A percentile compares a stretch with the other conserved stretches of the same genome.
Evolutionary conservation across 2,797 vertebrate species (phyloP).

Genomic region (Fratercula arctica): DNA sequence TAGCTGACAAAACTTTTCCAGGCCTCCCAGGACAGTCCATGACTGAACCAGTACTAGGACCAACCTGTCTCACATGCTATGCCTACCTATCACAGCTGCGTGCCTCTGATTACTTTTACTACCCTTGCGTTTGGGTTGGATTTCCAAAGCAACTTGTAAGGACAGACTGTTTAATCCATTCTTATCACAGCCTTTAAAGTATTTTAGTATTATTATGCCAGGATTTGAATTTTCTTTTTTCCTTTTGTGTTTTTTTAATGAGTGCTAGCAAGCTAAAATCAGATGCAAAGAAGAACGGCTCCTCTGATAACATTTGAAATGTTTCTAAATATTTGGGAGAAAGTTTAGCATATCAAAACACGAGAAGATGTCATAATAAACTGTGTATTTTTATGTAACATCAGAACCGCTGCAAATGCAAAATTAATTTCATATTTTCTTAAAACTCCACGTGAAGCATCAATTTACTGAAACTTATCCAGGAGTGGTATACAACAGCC

Average conservation of each 20-base stretch:
- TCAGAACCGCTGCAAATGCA: not conserved
- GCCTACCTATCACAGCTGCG: rapidly evolving
- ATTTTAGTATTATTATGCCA: not conserved
- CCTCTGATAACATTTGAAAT: not conserved
- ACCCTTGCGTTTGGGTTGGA: not conserved
- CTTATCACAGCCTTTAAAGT: not conserved
- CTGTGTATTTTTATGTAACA: not conserved
- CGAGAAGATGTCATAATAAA: not conserved
- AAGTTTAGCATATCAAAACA: not conserved
- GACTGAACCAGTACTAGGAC: not conserved
- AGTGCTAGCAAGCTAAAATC: not conserved
- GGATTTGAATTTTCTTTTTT: not conserved
- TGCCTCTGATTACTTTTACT: no score
- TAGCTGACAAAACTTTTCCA: not conserved
- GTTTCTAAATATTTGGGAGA: not conserved
- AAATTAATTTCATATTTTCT: not conserved
- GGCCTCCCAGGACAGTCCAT: not conserved
- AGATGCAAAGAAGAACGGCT: rapidly evolving
- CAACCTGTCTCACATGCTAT: rapidly evolving
- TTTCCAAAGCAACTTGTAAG: not conserved
- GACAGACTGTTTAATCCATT: not conserved
- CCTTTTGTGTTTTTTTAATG: not conserved
- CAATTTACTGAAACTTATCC: not conserved
- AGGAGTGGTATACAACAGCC: not conserved
- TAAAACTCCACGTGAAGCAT: not conserved